These are phyloP conservation scores for Eubasilissa splendida DNA, from an alignment of 2,888 invertebrate genomes.

Conservation along the genomic window DNA sequence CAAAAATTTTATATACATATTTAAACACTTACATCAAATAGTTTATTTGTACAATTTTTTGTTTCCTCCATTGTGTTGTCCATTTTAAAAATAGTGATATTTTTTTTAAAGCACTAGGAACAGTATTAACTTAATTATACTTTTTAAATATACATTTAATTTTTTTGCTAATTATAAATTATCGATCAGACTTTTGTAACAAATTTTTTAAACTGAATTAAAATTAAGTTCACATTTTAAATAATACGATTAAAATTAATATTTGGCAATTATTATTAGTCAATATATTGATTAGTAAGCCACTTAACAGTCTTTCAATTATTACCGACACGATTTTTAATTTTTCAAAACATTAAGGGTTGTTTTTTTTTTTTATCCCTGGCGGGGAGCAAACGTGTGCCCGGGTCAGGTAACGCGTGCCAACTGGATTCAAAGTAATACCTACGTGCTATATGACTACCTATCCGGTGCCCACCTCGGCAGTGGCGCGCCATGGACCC, in stretches of 20 bases:
- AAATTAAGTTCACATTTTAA: neutral
- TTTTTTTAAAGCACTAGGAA: too few species aligned
- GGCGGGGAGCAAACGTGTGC: constrained; percentile 33
- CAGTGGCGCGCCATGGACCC: neutral
- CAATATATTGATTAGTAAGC: neutral
- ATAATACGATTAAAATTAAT: neutral
- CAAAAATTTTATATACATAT: too few species aligned
- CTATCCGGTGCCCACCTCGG: constrained; percentile 8
- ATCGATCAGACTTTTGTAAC: too few species aligned
- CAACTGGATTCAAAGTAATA: constrained; percentile 46
- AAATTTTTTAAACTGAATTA: too few species aligned
- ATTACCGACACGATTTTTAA: neutral
- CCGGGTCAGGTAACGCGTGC: constrained; percentile 48
- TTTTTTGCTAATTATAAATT: too few species aligned
- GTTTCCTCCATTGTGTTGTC: too few species aligned
- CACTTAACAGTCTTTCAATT: neutral
- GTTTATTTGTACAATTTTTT: too few species aligned
- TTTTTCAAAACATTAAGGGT: neutral
- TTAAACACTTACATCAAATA: too few species aligned
- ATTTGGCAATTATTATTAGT: neutral
- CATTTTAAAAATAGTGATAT: too few species aligned
- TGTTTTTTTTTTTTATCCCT: constrained; percentile 3
- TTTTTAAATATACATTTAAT: too few species aligned
- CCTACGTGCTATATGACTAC: neutral
- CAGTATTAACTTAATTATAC: too few species aligned